Evolutionary conservation across 2,113 vertebrate species (phyloP), one percentile per base, ranked within the genome.

Genomic region (Brienomyrus brachyistius): DNA sequence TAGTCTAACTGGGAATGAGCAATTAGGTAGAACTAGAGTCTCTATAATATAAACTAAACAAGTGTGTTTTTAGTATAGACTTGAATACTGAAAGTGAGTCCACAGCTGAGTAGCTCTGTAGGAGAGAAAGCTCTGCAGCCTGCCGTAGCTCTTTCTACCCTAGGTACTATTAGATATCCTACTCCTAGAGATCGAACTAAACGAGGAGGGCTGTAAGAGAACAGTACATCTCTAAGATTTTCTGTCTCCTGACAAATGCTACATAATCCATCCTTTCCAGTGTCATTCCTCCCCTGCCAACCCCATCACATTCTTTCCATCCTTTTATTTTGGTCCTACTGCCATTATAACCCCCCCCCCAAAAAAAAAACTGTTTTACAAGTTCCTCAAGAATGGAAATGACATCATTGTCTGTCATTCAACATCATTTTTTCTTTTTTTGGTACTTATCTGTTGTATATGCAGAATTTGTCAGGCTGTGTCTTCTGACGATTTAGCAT

Each of bases 241-340:
- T 35, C 66, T 74, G n/a, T 74, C 87, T 70, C 90, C 66, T 89
- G 91, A 94, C 93, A 92, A 92, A 94, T 94, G 92, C 90, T 93
- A 92, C 92, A 91, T 90, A 94, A 92, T 92, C 93, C 92, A 45
- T 87, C 84, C 21, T 92, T 91, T 82, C 90, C 89, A 84, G 86
- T 45, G 31, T 90, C 91, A 91, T 89, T 27, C 52, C 85, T 88
- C 88, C 90, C 59, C 70, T 89, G 86, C 91, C 83, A 90, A 91
- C 92, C 94, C 95, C 93, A 89, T 74, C 88, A 90, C 93, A 96
- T 96, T 95, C 95, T 94, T 95, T 96, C 94, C 95, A 93, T 93
- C 93, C 51, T 74, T 56, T 94, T 94, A 91, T 92, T 92, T 92
- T 92, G 84, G 87, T 91, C 70, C 91, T 89, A 91, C 92, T 87